phyloP scores from a whole-genome alignment of 2,113 vertebrate species.

The Odontophorus gujanensis region DNA sequence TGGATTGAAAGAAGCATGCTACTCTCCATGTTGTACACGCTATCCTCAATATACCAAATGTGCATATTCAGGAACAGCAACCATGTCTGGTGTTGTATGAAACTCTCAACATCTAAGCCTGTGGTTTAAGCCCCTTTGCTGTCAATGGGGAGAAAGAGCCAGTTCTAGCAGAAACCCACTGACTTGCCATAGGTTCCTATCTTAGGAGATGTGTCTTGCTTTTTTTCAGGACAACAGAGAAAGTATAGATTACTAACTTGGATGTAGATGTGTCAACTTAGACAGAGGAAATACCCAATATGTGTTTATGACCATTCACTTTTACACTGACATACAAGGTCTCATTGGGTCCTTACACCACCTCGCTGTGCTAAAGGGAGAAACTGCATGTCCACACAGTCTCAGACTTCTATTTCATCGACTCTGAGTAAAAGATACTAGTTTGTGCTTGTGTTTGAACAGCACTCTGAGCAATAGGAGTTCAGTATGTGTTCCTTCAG shows the following conservation, averaged over 20 bases:
- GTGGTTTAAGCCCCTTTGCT: background rate
- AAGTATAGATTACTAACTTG: background rate
- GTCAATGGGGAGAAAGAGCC: background rate
- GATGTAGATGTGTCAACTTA: background rate
- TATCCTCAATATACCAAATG: background rate
- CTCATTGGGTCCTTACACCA: background rate
- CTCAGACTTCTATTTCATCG: background rate
- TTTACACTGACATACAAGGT: background rate
- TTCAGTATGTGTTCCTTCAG: background rate
- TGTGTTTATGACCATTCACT: background rate
- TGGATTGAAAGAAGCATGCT: background rate
- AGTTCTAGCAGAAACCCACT: background rate
- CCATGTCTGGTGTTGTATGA: fast-evolving
- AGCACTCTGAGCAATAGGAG: background rate
- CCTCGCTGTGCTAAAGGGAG: background rate
- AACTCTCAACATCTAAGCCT: background rate
- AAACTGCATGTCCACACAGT: background rate
- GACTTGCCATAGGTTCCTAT: background rate
- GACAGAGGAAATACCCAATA: background rate
- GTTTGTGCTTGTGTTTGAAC: background rate
- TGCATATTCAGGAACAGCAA: background rate
- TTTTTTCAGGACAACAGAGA: background rate
- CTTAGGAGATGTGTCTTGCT: background rate
- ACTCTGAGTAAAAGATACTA: background rate
- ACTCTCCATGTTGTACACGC: background rate